Evolutionary conservation across 2,113 vertebrate genomes (phyloP).

Genomic region (Microcebus tavaratra): DNA sequence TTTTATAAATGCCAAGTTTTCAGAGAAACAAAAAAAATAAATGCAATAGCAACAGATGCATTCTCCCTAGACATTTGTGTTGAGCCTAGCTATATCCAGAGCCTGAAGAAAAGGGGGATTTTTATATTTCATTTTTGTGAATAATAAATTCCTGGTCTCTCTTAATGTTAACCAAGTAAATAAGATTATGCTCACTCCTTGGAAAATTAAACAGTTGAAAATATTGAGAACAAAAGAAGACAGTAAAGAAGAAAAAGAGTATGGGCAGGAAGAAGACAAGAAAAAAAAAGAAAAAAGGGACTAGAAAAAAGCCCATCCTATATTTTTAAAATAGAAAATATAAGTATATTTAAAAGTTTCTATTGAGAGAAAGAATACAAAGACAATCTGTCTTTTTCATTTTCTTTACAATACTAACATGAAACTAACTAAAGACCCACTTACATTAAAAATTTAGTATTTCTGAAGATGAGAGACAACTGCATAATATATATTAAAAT

Average conservation of each 20-base stretch:
- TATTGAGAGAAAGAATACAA: not conserved
- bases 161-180: conserved; percentile 59
- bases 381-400: not conserved
- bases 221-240: not conserved
- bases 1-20: conserved; percentile 73
- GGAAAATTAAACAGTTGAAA: conserved; percentile 3
- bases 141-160: conserved; percentile 62
- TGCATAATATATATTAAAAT: not conserved
- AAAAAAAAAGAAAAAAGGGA: not conserved
- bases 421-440: not conserved
- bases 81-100: conserved; percentile 65
- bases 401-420: not conserved
- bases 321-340: not conserved
- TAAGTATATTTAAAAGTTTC: not conserved
- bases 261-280: not conserved
- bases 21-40: conserved; percentile 70
- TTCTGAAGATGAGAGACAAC: not conserved
- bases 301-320: not conserved
- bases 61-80: conserved; percentile 70
- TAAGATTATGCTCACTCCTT: not conserved
- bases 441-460: not conserved
- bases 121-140: conserved; percentile 62
- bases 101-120: conserved; percentile 29
- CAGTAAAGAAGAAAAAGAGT: not conserved
- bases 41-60: conserved; percentile 74